phyloP scores from a whole-genome alignment of 2,888 invertebrate genomes.

The Dendrolimus pini region DNA sequence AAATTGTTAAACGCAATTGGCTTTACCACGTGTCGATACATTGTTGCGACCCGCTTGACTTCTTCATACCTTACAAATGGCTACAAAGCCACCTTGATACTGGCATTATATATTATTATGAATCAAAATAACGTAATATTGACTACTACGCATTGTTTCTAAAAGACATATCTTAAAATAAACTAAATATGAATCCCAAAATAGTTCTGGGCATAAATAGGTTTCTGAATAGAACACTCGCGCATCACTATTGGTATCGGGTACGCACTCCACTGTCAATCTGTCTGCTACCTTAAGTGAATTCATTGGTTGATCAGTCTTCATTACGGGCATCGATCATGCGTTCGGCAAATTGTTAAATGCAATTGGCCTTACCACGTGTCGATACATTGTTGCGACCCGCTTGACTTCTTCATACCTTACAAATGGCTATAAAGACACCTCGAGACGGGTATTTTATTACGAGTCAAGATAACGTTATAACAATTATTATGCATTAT shows the following conservation, averaged over 20 bases:
- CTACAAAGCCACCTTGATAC: background rate
- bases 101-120: background rate
- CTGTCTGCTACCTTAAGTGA: slow-evolving; percentile 30
- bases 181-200: too few species aligned
- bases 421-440: background rate
- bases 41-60: background rate
- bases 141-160: too few species aligned
- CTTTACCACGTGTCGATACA: background rate
- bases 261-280: slow-evolving; percentile 21
- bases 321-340: slow-evolving; percentile 3
- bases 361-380: background rate
- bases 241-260: background rate
- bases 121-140: too few species aligned
- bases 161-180: too few species aligned
- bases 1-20: background rate
- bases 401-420: background rate
- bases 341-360: slow-evolving; percentile 1
- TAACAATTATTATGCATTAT: too few species aligned
- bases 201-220: too few species aligned
- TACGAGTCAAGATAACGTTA: too few species aligned
- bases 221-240: background rate
- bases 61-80: background rate
- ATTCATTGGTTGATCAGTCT: slow-evolving; percentile 23
- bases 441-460: background rate
- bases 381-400: background rate